These are phyloP conservation scores for Crematogaster levior DNA, from an alignment of 2,888 invertebrate genomes.

Conservation along the genomic window DNA sequence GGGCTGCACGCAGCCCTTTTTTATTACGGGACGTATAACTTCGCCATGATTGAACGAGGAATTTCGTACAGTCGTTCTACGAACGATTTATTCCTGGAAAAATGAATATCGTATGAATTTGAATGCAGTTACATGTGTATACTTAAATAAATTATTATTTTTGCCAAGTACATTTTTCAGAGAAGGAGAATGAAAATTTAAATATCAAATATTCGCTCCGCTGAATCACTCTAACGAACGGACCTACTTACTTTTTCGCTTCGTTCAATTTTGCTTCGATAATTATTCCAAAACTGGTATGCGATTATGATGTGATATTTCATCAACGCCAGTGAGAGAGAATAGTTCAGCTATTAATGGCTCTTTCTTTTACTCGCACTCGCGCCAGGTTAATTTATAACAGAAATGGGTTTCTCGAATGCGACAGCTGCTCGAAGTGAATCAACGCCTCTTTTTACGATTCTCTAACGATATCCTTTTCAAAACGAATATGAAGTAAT, in stretches of 20 bases:
- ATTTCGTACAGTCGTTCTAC: background rate
- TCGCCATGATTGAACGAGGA: conserved; percentile 28
- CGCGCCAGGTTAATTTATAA: conserved; percentile 56
- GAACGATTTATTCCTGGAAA: conserved; percentile 12
- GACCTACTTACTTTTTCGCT: background rate
- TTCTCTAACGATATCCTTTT: conserved; percentile 19
- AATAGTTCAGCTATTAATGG: conserved; percentile 57
- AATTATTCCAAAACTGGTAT: conserved; percentile 24
- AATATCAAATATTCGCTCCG: background rate
- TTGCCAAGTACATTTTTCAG: background rate
- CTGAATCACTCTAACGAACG: background rate
- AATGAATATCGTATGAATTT: background rate
- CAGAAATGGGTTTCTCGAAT: conserved; percentile 50
- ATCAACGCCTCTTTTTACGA: conserved; percentile 29
- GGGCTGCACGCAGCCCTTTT: conserved; percentile 37
- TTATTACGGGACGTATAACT: conserved; percentile 18
- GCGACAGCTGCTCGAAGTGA: conserved; percentile 36
- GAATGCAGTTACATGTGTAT: background rate
- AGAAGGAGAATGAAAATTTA: background rate
- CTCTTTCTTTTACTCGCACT: conserved; percentile 36
- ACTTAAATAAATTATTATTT: background rate
- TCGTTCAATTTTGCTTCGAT: conserved; percentile 6
- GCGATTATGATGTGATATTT: conserved; percentile 48
- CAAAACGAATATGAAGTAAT: conserved; percentile 33
- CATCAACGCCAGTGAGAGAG: conserved; percentile 55